Conservation (phyloP, 1,140 invertebrate genomes). For the Cepaea nemoralis region DNA sequence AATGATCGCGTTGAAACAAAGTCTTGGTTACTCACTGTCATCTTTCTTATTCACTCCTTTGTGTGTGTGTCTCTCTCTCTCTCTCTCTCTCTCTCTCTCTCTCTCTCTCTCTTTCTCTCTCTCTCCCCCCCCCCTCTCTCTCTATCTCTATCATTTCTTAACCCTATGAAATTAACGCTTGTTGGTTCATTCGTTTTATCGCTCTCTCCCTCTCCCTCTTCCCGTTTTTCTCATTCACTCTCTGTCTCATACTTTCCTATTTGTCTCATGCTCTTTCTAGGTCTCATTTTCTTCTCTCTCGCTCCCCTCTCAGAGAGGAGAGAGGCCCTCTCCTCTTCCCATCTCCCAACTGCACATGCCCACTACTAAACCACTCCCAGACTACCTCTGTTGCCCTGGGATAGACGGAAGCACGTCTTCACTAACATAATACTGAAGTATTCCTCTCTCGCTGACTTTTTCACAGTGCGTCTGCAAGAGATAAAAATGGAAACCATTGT, state of each 20-base stretch:
- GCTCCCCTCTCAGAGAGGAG: background rate
- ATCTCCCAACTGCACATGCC: background rate
- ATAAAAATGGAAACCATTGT: background rate
- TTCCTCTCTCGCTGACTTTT: constrained; percentile 52
- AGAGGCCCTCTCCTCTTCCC: background rate
- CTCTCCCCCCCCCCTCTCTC: background rate
- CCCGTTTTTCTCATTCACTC: too few species aligned
- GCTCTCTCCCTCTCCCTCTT: too few species aligned
- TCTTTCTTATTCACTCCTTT: background rate
- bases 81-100: background rate
- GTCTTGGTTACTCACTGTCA: too few species aligned
- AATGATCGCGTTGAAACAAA: too few species aligned
- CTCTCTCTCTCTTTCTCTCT: background rate
- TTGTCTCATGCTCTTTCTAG: too few species aligned
- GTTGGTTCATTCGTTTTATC: too few species aligned
- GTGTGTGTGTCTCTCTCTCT: background rate
- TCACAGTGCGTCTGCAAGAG: constrained; percentile 53
- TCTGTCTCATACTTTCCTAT: too few species aligned
- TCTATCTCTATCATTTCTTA: background rate
- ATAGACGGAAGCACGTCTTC: constrained; percentile 36
- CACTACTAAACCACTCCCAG: background rate
- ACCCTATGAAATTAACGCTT: background rate
- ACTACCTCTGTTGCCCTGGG: constrained; percentile 49
- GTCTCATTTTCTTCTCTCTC: too few species aligned
- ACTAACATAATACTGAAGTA: constrained; percentile 52